Evolutionary conservation across 2,888 invertebrate genomes (phyloP).

Genomic region (Sceliomorpha sp.): DNA sequence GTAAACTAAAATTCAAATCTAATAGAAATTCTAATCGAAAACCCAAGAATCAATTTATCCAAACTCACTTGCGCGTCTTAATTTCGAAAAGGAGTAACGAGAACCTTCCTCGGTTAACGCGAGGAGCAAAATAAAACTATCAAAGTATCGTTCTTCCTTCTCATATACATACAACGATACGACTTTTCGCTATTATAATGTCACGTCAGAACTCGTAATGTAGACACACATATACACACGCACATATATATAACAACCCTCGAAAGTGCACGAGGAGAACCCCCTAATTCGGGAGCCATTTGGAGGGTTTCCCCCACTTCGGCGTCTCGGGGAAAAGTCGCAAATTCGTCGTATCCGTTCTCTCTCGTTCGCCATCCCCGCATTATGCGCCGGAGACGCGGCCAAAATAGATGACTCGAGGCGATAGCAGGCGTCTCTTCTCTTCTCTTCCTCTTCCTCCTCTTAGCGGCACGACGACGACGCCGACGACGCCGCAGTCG

Average conservation of each 20-base stretch:
- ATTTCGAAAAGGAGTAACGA: too few relatives aligned
- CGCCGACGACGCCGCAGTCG: conserved; percentile 38
- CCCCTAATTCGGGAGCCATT: conserved; percentile 30
- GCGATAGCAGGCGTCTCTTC: conserved; percentile 14
- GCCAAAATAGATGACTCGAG: conserved; percentile 31
- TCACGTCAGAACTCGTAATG: conserved; percentile 42
- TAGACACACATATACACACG: too few relatives aligned
- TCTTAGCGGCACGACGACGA: background rate
- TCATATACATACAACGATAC: conserved; percentile 45
- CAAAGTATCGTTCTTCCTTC: too few relatives aligned
- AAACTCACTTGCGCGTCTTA: too few relatives aligned
- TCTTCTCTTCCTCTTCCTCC: too few relatives aligned
- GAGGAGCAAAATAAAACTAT: too few relatives aligned
- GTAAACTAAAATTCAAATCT: too few relatives aligned
- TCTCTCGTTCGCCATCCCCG: too few relatives aligned
- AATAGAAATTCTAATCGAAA: too few relatives aligned
- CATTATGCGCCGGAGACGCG: conserved; percentile 24
- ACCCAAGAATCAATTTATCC: too few relatives aligned
- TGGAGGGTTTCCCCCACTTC: conserved; percentile 24
- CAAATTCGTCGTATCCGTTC: conserved; percentile 69
- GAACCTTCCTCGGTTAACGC: too few relatives aligned
- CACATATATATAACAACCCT: conserved; percentile 29
- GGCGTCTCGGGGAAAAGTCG: conserved; percentile 62
- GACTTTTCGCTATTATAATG: conserved; percentile 47
- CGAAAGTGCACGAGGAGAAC: conserved; percentile 12